phyloP scores from a whole-genome alignment of 2,888 invertebrate genomes.

The Cataglyphis albicans region DNA sequence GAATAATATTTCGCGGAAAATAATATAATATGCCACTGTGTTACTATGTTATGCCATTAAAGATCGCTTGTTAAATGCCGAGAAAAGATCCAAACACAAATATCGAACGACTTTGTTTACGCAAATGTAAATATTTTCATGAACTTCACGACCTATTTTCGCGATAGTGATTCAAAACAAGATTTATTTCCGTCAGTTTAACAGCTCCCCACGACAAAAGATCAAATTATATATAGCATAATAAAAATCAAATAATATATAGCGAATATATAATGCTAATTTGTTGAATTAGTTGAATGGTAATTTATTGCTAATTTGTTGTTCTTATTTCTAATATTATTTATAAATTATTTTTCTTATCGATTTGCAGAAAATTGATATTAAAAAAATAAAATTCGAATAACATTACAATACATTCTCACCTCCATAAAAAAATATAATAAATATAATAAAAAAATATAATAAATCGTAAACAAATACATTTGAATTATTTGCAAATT shows the following conservation, averaged over 20 bases:
- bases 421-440: neutral
- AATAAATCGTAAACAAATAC: neutral
- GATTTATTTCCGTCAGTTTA: neutral
- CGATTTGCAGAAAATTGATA: no score
- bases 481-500: neutral
- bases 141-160: constrained; percentile 26
- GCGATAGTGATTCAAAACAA: neutral
- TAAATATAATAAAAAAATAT: neutral
- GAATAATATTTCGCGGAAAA: constrained; percentile 51
- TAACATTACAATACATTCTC: neutral
- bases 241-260: no score
- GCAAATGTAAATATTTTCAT: constrained; percentile 65
- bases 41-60: constrained; percentile 27
- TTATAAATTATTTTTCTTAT: no score
- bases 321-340: no score
- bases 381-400: no score
- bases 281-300: no score
- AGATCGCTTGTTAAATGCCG: constrained; percentile 49
- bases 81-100: constrained; percentile 36
- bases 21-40: constrained; percentile 41
- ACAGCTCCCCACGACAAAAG: neutral
- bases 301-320: no score
- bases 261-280: no score
- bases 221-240: neutral
- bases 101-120: constrained; percentile 68